Percentiles rank a stretch among this genome's conserved stretches.
phyloP scores from a whole-genome alignment of 2,888 invertebrate species.

The Julus scanicus region DNA sequence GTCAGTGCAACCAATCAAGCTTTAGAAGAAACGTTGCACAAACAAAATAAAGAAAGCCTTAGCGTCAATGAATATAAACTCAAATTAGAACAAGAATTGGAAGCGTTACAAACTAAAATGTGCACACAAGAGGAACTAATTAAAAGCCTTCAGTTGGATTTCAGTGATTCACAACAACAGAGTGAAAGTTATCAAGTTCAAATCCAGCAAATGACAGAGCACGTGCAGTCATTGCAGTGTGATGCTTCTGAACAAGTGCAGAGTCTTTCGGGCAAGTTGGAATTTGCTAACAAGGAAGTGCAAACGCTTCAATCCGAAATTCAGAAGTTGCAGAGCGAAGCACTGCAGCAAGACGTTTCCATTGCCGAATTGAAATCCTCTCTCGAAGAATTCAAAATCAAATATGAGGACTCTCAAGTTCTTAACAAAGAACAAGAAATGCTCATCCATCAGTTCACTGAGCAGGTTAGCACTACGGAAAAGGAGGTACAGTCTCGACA shows the following conservation, averaged over 20 bases:
- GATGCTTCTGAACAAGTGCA: constrained; percentile 26
- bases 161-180: background rate
- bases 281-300: constrained; percentile 21
- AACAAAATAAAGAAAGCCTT: constrained; percentile 70
- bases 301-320: background rate
- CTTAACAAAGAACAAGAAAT: background rate
- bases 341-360: background rate
- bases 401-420: background rate
- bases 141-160: background rate
- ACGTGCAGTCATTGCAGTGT: background rate
- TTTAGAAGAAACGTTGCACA: constrained; percentile 70
- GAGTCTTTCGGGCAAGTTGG: constrained; percentile 9
- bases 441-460: background rate
- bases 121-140: background rate
- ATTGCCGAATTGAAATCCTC: background rate
- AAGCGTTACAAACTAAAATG: constrained; percentile 68
- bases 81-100: constrained; percentile 68
- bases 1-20: constrained; percentile 63
- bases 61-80: constrained; percentile 75
- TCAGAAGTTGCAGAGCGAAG: background rate
- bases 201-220: constrained; percentile 14
- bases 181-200: background rate
- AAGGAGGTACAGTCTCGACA: background rate
- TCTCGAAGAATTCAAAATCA: background rate
- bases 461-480: background rate